A percentile compares a stretch with the other conserved stretches of the same genome.
phyloP scores from a whole-genome alignment of 2,797 vertebrate species.

The Onychomys torridus region DNA sequence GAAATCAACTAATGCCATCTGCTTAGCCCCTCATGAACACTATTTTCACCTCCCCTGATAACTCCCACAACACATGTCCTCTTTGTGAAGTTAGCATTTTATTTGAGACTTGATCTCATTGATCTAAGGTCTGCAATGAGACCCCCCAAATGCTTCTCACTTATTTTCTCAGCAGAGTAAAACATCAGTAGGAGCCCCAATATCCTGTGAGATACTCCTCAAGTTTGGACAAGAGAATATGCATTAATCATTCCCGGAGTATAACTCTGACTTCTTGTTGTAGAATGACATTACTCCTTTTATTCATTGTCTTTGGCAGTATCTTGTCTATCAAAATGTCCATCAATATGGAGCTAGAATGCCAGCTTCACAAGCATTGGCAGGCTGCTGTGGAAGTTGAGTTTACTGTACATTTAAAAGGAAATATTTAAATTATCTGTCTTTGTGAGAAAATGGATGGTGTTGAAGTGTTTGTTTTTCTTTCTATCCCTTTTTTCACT shows the following conservation, averaged over 20 bases:
- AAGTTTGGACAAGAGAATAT: neutral
- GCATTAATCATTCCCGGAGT: neutral
- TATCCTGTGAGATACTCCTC: neutral
- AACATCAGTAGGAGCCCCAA: neutral
- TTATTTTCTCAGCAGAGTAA: neutral
- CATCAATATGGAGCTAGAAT: neutral
- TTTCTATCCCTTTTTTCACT: fast-evolving
- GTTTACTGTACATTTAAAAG: neutral
- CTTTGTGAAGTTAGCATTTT: neutral
- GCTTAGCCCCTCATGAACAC: too few relatives aligned
- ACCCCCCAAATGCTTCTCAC: neutral
- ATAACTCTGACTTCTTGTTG: neutral
- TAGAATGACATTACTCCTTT: neutral
- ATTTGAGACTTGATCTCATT: neutral
- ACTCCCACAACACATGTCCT: neutral
- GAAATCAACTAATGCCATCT: neutral
- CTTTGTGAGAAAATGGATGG: neutral
- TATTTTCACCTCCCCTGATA: neutral
- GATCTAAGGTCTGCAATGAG: neutral
- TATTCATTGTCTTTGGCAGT: neutral
- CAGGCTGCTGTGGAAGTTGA: neutral
- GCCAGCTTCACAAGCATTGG: neutral
- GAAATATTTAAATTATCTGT: neutral
- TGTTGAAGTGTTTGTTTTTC: neutral
- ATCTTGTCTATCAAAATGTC: neutral